phyloP scores from a whole-genome alignment of 2,888 invertebrate genomes.

The Scaptomyza caliginosa region DNA sequence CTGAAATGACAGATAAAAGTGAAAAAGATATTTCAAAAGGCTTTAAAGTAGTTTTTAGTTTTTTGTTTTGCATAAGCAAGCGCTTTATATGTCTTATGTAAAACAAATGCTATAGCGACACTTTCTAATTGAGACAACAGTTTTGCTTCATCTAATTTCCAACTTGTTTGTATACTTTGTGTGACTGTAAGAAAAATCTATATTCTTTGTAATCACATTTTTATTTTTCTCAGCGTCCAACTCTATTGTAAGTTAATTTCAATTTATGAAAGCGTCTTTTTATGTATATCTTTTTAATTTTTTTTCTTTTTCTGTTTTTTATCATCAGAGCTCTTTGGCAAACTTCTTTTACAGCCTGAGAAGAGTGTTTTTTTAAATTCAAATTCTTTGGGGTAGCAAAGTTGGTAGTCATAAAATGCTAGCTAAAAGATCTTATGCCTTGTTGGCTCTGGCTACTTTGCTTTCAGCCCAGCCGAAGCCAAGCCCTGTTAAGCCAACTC shows the following conservation, averaged over 20 bases:
- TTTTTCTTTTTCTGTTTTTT: constrained; percentile 9
- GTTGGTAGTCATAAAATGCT: constrained; percentile 47
- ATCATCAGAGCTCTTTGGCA: constrained; percentile 18
- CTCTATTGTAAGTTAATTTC: constrained; percentile 19
- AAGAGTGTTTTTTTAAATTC: constrained; percentile 45
- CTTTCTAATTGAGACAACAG: constrained; percentile 18
- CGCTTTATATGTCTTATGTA: background rate
- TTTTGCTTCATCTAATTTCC: background rate
- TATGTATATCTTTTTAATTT: background rate
- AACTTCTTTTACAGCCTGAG: constrained; percentile 18
- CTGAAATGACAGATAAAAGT: constrained; percentile 1
- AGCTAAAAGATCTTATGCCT: constrained; percentile 52
- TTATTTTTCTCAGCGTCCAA: background rate
- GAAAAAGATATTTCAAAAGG: constrained; percentile 1
- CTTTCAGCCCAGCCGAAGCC: constrained; percentile 9
- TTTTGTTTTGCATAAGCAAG: constrained; percentile 3
- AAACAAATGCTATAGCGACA: constrained; percentile 4
- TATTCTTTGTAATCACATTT: background rate
- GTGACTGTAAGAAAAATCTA: background rate
- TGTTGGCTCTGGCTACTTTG: constrained; percentile 37
- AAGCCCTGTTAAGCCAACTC: constrained; percentile 44
- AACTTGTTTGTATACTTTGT: background rate
- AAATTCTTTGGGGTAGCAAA: constrained; percentile 42
- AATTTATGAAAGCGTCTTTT: constrained; percentile 17
- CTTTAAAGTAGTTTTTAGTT: background rate